Conservation (phyloP, 2,888 invertebrate genomes). For the Caradrina clavipalpis region DNA sequence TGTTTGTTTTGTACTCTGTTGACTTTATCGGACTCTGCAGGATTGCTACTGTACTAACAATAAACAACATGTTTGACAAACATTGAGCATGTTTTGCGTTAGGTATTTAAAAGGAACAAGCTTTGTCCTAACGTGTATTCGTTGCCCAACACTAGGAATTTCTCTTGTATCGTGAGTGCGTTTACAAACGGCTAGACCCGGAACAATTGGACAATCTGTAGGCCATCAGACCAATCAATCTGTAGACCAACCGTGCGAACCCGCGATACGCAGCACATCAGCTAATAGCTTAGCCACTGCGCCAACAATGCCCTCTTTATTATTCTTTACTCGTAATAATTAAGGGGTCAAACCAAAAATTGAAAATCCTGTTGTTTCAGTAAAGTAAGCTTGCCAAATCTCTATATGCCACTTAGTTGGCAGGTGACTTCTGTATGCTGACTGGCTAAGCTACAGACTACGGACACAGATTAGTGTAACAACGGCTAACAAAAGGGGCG, state of each 20-base stretch:
- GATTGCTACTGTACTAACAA: neutral
- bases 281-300: too few species aligned
- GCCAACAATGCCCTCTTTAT: too few species aligned
- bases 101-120: neutral
- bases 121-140: neutral
- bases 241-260: too few species aligned
- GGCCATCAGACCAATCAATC: too few species aligned
- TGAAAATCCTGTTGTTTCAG: constrained; percentile 8
- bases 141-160: too few species aligned
- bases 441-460: constrained; percentile 1
- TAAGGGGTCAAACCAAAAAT: too few species aligned
- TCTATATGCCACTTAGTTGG: neutral
- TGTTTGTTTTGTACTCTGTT: constrained; percentile 7
- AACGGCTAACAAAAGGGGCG: neutral
- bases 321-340: too few species aligned
- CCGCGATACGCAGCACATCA: too few species aligned
- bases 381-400: constrained; percentile 10
- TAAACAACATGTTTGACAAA: neutral
- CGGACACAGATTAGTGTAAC: neutral
- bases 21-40: neutral
- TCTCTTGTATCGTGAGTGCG: too few species aligned
- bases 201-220: too few species aligned
- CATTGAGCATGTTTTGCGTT: neutral
- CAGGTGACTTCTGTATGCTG: constrained; percentile 7
- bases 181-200: too few species aligned